Conservation (phyloP, 2,797 vertebrate species). For the Champsocephalus esox region DNA sequence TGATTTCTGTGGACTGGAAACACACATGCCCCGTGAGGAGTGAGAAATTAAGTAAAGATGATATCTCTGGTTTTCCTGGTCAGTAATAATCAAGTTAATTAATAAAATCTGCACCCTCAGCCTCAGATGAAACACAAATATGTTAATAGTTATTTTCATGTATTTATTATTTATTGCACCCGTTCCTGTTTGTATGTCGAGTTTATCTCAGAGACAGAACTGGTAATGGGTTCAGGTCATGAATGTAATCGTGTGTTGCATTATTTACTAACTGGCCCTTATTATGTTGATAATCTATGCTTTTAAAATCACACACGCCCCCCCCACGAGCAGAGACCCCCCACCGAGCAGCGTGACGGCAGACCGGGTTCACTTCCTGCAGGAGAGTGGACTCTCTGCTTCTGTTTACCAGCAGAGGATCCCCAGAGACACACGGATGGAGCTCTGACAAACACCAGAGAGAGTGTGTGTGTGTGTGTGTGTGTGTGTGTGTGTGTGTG, state of each 20-base stretch:
- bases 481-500: constrained; percentile 8
- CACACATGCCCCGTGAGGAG: no score
- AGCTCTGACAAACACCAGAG: neutral
- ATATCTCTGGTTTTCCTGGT: neutral
- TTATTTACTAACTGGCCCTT: neutral
- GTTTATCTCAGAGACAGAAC: neutral
- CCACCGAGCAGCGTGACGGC: no score
- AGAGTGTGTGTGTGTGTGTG: neutral
- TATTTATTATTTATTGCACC: neutral
- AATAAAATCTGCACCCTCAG: neutral
- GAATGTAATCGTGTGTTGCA: neutral
- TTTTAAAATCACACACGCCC: neutral
- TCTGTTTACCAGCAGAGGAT: constrained; percentile 33
- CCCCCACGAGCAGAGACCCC: no score
- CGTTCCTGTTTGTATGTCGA: neutral
- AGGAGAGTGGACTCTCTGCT: constrained; percentile 11
- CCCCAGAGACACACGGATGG: constrained; percentile 33
- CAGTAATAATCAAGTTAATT: neutral
- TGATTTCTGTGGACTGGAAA: no score
- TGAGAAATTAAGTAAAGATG: no score
- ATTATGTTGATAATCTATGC: neutral
- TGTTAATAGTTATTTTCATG: no score
- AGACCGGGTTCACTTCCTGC: no score
- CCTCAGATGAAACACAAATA: neutral
- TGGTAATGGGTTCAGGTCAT: constrained; percentile 1